Evolutionary conservation across 2,113 vertebrate genomes (phyloP).

Genomic region (Tyto alba): DNA sequence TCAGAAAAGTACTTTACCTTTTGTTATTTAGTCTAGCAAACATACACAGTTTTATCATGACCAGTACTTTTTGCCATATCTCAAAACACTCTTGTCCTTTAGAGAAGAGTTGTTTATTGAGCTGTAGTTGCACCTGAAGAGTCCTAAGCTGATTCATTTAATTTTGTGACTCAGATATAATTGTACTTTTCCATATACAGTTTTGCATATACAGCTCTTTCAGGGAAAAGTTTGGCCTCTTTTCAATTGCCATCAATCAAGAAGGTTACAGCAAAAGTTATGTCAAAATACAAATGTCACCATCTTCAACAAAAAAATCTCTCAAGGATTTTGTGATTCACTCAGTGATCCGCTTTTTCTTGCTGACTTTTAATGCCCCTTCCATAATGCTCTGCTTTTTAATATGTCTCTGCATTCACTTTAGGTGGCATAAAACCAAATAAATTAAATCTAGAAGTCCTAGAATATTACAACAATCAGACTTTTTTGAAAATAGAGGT

Average conservation of each 20-base stretch:
- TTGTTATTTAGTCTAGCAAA: background rate
- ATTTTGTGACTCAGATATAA: background rate
- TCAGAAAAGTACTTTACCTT: background rate
- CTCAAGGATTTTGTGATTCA: background rate
- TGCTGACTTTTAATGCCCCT: background rate
- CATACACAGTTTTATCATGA: background rate
- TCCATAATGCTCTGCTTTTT: background rate
- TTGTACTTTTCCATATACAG: background rate
- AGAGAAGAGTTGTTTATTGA: background rate
- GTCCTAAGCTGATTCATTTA: background rate
- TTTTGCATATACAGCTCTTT: background rate
- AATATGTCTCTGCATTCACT: background rate
- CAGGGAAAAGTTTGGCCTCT: background rate
- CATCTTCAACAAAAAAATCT: background rate
- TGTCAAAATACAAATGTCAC: background rate
- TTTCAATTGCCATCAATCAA: background rate
- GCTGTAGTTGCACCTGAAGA: background rate
- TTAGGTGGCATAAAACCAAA: background rate
- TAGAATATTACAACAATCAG: background rate
- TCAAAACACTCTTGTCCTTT: background rate
- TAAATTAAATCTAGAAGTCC: background rate
- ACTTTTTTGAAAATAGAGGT: background rate
- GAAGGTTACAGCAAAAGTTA: background rate
- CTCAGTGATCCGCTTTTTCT: background rate
- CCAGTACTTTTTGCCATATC: background rate